phyloP scores from a whole-genome alignment of 1,140 invertebrate species.

The Microplitis mediator region DNA sequence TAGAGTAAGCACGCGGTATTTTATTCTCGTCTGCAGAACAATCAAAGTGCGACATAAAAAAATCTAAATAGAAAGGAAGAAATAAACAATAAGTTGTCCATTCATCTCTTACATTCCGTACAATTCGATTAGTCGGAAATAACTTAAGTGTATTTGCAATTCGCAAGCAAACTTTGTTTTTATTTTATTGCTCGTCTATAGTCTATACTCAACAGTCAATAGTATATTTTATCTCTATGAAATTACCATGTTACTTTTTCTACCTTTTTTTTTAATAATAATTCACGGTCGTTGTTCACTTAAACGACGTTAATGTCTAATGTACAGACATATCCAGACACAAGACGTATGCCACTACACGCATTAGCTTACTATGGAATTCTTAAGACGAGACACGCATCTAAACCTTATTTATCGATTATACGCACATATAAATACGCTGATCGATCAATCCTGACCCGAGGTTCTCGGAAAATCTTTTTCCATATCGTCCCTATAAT shows the following conservation, averaged over 20 bases:
- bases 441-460: constrained; percentile 13
- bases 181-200: too few relatives aligned
- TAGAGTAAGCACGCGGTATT: neutral
- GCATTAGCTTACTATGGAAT: constrained; percentile 19
- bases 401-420: constrained; percentile 17
- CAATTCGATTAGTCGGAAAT: constrained; percentile 53
- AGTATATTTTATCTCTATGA: too few relatives aligned
- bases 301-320: neutral
- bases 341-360: neutral
- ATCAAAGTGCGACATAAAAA: neutral
- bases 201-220: too few relatives aligned
- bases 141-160: too few relatives aligned
- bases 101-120: constrained; percentile 45
- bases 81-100: constrained; percentile 29
- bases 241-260: neutral
- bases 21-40: neutral
- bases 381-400: constrained; percentile 24
- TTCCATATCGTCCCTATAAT: constrained; percentile 16
- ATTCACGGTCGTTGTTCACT: neutral
- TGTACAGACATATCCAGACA: neutral
- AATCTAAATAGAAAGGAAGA: neutral
- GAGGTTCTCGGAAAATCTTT: constrained; percentile 11
- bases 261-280: too few relatives aligned
- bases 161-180: too few relatives aligned
- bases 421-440: neutral